Percentiles rank a stretch among this genome's conserved stretches.
These are phyloP conservation scores for Heterodera filipjevi DNA, from an alignment of 2,888 invertebrate species.

Conservation along the genomic window DNA sequence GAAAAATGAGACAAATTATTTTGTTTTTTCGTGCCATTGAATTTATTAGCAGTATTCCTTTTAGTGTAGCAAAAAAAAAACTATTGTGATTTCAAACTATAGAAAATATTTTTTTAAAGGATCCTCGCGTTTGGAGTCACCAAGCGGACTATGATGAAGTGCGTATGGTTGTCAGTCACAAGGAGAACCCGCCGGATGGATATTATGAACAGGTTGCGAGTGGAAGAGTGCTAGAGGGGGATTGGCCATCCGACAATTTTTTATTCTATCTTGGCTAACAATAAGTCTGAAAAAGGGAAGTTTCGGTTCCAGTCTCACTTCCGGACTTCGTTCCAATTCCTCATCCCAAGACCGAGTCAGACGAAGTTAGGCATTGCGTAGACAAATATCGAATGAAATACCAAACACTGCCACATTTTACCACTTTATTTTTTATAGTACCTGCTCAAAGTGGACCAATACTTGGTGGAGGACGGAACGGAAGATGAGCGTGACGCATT, in stretches of 20 bases:
- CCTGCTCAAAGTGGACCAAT: constrained; percentile 48
- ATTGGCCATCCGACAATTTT: not conserved
- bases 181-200: constrained; percentile 60
- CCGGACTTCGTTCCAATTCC: too few species aligned
- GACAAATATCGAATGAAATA: too few species aligned
- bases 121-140: constrained; percentile 46
- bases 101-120: constrained; percentile 32
- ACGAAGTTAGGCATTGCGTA: too few species aligned
- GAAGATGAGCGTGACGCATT: constrained; percentile 36
- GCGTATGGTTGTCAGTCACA: constrained; percentile 54
- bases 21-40: constrained; percentile 11
- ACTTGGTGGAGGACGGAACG: constrained; percentile 49
- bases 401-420: not conserved
- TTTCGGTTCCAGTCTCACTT: too few species aligned
- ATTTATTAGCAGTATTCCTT: too few species aligned
- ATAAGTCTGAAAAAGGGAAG: too few species aligned
- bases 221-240: constrained; percentile 12
- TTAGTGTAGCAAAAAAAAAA: too few species aligned
- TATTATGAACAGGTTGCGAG: constrained; percentile 54
- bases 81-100: too few species aligned
- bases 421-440: constrained; percentile 39
- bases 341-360: too few species aligned
- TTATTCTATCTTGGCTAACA: too few species aligned
- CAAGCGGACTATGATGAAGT: constrained; percentile 57
- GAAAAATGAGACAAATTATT: too few species aligned